These are phyloP conservation scores for Catocala fraxini DNA, from an alignment of 2,888 invertebrate genomes.

Conservation along the genomic window DNA sequence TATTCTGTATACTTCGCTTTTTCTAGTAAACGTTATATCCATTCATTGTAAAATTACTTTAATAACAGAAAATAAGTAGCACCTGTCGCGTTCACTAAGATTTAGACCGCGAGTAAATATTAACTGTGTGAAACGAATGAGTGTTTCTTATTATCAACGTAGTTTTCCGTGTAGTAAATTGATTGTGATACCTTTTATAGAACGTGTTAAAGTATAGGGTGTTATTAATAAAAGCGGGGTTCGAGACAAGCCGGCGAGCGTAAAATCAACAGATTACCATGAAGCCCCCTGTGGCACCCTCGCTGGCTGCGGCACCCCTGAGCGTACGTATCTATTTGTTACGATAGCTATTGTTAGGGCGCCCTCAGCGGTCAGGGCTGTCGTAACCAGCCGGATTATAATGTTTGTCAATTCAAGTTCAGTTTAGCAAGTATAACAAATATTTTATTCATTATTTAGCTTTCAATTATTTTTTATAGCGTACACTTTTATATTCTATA, in stretches of 20 bases:
- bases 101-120: slow-evolving; percentile 50
- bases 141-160: slow-evolving; percentile 62
- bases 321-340: slow-evolving; percentile 80
- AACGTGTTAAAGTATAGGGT: slow-evolving; percentile 79
- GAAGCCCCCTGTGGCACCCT: slow-evolving; percentile 72
- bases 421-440: slow-evolving; percentile 45
- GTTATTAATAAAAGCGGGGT: slow-evolving; percentile 81
- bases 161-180: slow-evolving; percentile 53
- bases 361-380: slow-evolving; percentile 75
- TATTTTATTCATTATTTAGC: slow-evolving; percentile 5
- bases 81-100: slow-evolving; percentile 47
- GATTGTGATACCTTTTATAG: slow-evolving; percentile 68
- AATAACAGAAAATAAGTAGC: slow-evolving; percentile 12
- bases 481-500: too few species aligned
- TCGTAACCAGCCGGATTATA: slow-evolving; percentile 59
- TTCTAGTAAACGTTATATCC: slow-evolving; percentile 16
- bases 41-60: slow-evolving; percentile 8
- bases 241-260: slow-evolving; percentile 76
- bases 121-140: slow-evolving; percentile 61
- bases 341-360: slow-evolving; percentile 77
- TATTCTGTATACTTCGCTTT: slow-evolving; percentile 8
- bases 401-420: slow-evolving; percentile 44
- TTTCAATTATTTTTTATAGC: too few species aligned
- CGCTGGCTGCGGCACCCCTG: slow-evolving; percentile 69
- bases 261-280: slow-evolving; percentile 87